Evolutionary conservation across 1,140 invertebrate genomes (phyloP), one percentile per base, ranked within the genome.

Genomic region (Drosophila melanica): DNA sequence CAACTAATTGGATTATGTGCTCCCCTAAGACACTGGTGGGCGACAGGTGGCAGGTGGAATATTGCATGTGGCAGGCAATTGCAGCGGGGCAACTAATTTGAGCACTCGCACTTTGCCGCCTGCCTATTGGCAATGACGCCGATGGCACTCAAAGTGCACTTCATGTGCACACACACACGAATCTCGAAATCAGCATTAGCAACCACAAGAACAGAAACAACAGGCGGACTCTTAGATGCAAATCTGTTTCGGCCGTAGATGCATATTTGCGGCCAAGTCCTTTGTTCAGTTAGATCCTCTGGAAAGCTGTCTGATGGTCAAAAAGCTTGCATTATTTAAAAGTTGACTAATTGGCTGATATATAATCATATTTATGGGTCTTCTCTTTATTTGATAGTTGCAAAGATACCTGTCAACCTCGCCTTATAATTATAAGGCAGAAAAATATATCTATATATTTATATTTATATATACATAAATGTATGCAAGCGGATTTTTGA

Each of bases 1-100:
- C 70, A 70, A 76, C 79, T 89, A 87, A 87, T 87, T 87, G 79
- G 82, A 72, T 79, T 87, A 82, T 72, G 72, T 82, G 63, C 79
- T 78, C 82, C 84, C 79, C 68, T 18, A 33, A 79, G 84, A 70
- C 68, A 66, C 75, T 81, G 50, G 63, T 78, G 42, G 54, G 47
- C 23, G 18, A 54, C 64, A 50, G 33, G 11, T 39, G 55, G 27
- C 41, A 53, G 23, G 9, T 7, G 16, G 23, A 16, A 27, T 54
- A 30, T 39, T 20, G 27, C 39, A 51, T 48, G 35, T 39, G 37
- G 39, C 33, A 70, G 35, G 16, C 37, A 1, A 42, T 12, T 33
- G 16, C 14, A 16, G 27, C n/a, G 7, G n/a, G 14, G n/a, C n/a
- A 16, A 51, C n/a, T 16, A 27, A n/a, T 45, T 35, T 63, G 50